These are phyloP conservation scores for Cremastinae sp. DNA, from an alignment of 2,888 invertebrate species.

Conservation along the genomic window DNA sequence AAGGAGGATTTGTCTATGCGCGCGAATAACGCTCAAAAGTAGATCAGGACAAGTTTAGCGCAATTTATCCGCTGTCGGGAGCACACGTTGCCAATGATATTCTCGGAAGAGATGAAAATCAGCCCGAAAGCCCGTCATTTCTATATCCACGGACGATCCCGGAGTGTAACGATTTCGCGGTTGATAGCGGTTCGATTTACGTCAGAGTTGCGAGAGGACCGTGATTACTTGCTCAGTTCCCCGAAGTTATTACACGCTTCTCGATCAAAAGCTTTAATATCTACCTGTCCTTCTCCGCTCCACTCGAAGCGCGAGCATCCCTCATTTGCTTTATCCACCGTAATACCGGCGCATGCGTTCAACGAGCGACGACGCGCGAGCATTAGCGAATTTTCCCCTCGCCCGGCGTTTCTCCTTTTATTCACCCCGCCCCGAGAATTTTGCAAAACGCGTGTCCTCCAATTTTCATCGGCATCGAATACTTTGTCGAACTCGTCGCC, in stretches of 20 bases:
- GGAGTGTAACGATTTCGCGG: slow-evolving; percentile 49
- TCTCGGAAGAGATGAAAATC: background rate
- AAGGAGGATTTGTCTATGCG: background rate
- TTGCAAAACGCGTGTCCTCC: no score
- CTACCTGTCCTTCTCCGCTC: slow-evolving; percentile 33
- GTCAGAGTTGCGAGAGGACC: slow-evolving; percentile 56
- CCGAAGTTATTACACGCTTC: slow-evolving; percentile 71
- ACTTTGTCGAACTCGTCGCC: no score
- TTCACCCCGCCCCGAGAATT: background rate
- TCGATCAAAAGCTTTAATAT: slow-evolving; percentile 72
- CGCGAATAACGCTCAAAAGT: slow-evolving; percentile 16
- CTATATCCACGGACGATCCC: slow-evolving; percentile 34
- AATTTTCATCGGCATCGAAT: no score
- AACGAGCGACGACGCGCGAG: no score
- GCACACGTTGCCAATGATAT: background rate
- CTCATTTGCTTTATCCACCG: slow-evolving; percentile 49
- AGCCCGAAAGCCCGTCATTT: slow-evolving; percentile 38
- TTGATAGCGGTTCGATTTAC: slow-evolving; percentile 66
- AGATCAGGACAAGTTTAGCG: slow-evolving; percentile 23
- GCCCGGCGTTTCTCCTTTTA: background rate
- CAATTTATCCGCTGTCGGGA: slow-evolving; percentile 14
- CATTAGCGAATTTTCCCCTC: no score
- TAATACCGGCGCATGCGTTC: background rate
- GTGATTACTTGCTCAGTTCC: slow-evolving; percentile 68
- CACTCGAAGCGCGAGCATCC: slow-evolving; percentile 11